Conservation (phyloP, 2,888 invertebrate genomes). For the Eulithis prunata region DNA sequence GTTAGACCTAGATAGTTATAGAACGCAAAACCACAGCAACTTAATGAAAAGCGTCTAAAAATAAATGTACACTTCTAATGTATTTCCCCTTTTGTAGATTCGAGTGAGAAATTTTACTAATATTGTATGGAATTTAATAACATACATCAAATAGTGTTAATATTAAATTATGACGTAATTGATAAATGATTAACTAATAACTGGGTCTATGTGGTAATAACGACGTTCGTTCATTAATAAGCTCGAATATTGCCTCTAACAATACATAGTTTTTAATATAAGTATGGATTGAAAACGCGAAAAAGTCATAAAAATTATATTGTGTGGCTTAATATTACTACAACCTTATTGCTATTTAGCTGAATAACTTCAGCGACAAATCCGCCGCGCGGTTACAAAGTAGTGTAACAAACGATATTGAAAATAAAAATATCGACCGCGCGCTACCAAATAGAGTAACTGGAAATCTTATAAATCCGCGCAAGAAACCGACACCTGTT, state of each 20-base stretch:
- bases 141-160: too few relatives aligned
- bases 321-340: constrained; percentile 3
- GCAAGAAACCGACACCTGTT: constrained; percentile 30
- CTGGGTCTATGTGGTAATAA: background rate
- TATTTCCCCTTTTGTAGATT: too few relatives aligned
- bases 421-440: constrained; percentile 15
- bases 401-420: background rate
- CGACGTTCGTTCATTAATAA: background rate
- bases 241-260: background rate
- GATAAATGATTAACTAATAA: background rate
- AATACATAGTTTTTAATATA: background rate
- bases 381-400: constrained; percentile 9
- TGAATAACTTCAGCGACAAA: constrained; percentile 4
- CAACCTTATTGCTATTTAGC: constrained; percentile 5
- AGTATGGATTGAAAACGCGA: constrained; percentile 7
- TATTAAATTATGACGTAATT: background rate
- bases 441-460: constrained; percentile 13
- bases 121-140: too few relatives aligned
- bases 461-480: constrained; percentile 23
- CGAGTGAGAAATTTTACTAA: too few relatives aligned
- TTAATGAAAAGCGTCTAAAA: too few relatives aligned
- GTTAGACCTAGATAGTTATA: too few relatives aligned
- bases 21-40: too few relatives aligned
- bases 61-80: too few relatives aligned
- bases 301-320: constrained; percentile 1